These are phyloP conservation scores for Diplosoma virens DNA, from an alignment of 23 tunicate species.

Conservation along the genomic window DNA sequence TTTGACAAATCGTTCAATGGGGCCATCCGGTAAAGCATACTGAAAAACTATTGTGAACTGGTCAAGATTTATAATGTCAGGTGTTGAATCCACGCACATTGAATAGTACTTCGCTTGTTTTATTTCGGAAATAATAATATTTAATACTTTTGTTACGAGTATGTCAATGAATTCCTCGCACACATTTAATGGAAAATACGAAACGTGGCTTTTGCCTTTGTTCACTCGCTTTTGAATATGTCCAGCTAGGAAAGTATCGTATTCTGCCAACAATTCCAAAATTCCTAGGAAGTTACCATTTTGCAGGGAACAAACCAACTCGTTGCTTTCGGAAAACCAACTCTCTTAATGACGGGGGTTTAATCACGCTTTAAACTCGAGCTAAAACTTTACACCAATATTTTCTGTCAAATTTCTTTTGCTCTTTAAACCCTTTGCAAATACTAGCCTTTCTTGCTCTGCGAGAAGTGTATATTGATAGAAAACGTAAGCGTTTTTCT, in stretches of 20 bases:
- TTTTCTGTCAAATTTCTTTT: conserved; percentile 25
- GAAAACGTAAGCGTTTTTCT: conserved; percentile 11
- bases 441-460: conserved; percentile 9
- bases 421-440: conserved; percentile 15
- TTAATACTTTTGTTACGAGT: conserved; percentile 5
- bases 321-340: not conserved
- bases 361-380: conserved; percentile 11
- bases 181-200: conserved; percentile 17
- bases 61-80: conserved; percentile 3
- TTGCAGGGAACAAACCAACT: conserved; percentile 10
- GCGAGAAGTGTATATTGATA: conserved; percentile 14
- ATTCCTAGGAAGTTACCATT: conserved; percentile 42
- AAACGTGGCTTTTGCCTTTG: conserved; percentile 9
- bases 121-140: conserved; percentile 25
- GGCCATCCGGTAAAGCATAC: conserved; percentile 14
- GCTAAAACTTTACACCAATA: conserved; percentile 33
- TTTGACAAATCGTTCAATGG: conserved; percentile 30
- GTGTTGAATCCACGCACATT: conserved; percentile 35
- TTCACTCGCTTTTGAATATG: no score
- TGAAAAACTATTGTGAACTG: conserved; percentile 26
- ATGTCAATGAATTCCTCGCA: conserved; percentile 34
- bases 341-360: conserved; percentile 4
- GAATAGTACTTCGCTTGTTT: conserved; percentile 7
- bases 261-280: conserved; percentile 23
- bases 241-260: conserved; percentile 36